Conservation (phyloP, 2,888 invertebrate species). For the Drosophila engyochracea region DNA sequence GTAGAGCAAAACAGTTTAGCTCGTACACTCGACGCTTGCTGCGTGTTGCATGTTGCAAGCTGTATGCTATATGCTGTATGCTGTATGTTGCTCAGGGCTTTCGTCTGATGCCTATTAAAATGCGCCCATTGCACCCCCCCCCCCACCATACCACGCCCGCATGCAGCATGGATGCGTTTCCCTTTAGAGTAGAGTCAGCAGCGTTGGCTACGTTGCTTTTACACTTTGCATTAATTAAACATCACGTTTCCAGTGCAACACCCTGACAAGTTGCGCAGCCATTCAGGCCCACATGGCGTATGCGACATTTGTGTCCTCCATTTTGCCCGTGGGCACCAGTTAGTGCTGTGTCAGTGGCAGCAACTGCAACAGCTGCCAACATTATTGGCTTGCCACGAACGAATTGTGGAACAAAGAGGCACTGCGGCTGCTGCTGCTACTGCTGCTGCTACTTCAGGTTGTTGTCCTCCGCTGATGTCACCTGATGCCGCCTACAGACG, state of each 20-base stretch:
- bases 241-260: constrained; percentile 81
- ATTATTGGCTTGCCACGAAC: constrained; percentile 69
- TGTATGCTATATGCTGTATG: neutral
- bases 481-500: constrained; percentile 37
- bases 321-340: constrained; percentile 18
- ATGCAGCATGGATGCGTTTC: neutral
- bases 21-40: constrained; percentile 55
- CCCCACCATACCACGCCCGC: neutral
- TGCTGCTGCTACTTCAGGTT: constrained; percentile 55
- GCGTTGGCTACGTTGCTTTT: constrained; percentile 29
- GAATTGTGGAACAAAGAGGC: constrained; percentile 58
- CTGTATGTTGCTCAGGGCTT: constrained; percentile 30
- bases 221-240: constrained; percentile 82
- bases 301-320: constrained; percentile 41
- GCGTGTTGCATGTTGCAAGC: constrained; percentile 14
- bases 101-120: constrained; percentile 25
- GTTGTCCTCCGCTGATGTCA: constrained; percentile 66
- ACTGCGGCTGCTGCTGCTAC: neutral
- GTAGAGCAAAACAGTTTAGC: constrained; percentile 71
- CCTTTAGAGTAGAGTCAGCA: neutral
- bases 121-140: constrained; percentile 6
- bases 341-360: constrained; percentile 10
- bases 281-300: constrained; percentile 43
- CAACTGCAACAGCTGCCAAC: constrained; percentile 4
- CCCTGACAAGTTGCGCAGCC: constrained; percentile 73